Conservation (phyloP, 2,888 invertebrate genomes). For the Synergus gifuensis region DNA sequence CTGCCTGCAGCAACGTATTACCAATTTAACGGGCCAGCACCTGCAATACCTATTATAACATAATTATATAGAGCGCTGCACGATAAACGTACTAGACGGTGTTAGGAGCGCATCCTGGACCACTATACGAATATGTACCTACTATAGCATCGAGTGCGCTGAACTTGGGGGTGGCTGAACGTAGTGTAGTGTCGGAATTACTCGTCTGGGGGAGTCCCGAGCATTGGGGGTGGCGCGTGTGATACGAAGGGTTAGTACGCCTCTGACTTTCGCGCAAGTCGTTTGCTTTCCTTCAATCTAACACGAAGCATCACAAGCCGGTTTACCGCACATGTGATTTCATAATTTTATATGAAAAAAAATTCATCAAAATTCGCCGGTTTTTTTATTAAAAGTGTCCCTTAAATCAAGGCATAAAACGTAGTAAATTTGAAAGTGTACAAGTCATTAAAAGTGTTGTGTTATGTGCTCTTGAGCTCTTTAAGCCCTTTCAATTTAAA, state of each 20-base stretch:
- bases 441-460: neutral
- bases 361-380: neutral
- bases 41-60: conserved; percentile 71
- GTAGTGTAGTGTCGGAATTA: conserved; percentile 59
- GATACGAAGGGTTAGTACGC: conserved; percentile 69
- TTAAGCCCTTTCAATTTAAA: neutral
- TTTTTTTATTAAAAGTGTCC: neutral
- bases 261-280: conserved; percentile 65
- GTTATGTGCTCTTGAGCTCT: neutral
- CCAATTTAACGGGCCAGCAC: conserved; percentile 71
- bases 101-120: conserved; percentile 12
- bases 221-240: conserved; percentile 64
- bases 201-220: conserved; percentile 57
- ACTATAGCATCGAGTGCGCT: conserved; percentile 23
- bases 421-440: neutral
- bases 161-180: conserved; percentile 41
- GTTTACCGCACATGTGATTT: neutral
- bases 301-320: neutral
- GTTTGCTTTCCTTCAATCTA: conserved; percentile 13
- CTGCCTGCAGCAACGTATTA: conserved; percentile 64
- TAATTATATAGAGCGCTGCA: conserved; percentile 63
- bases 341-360: neutral
- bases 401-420: neutral
- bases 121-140: conserved; percentile 1
- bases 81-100: neutral